Conservation (phyloP, 2,797 vertebrate species). For the Pseudochirops corinnae region DNA sequence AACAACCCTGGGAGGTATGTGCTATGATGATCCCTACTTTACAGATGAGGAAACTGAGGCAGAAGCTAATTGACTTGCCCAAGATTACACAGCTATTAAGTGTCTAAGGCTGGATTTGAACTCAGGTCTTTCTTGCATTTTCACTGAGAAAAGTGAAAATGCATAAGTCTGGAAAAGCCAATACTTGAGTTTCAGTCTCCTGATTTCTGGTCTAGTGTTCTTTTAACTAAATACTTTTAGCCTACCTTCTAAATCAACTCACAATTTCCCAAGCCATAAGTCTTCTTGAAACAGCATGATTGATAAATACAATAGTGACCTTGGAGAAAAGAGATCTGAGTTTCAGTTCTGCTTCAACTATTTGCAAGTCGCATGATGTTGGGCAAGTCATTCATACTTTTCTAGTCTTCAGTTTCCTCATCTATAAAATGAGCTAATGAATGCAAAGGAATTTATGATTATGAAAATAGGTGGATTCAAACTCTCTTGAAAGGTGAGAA, state of each 20-base stretch:
- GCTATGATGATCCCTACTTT: not conserved
- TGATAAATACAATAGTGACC: not conserved
- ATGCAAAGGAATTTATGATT: not conserved
- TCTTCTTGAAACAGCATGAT: not conserved
- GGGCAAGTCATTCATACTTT: not conserved
- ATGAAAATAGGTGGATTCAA: not conserved
- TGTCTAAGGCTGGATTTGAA: not conserved
- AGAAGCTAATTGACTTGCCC: not conserved
- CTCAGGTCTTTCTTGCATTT: not conserved
- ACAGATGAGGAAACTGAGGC: not conserved
- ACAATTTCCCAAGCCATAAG: not conserved
- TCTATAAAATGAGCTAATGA: not conserved
- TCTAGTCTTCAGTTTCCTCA: not conserved
- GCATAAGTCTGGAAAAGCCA: not conserved
- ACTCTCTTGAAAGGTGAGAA: not conserved
- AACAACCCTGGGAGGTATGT: not conserved
- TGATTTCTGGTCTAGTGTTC: not conserved
- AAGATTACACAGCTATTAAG: not conserved
- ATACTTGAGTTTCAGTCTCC: not conserved
- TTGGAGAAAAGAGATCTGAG: not conserved
- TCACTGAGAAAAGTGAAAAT: not conserved
- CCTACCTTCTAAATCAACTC: not conserved
- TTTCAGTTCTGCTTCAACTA: not conserved
- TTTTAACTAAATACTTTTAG: not conserved
- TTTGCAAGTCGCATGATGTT: not conserved